These are phyloP conservation scores for Diplodus puntazzo DNA, from an alignment of 2,797 vertebrate species.

Conservation along the genomic window DNA sequence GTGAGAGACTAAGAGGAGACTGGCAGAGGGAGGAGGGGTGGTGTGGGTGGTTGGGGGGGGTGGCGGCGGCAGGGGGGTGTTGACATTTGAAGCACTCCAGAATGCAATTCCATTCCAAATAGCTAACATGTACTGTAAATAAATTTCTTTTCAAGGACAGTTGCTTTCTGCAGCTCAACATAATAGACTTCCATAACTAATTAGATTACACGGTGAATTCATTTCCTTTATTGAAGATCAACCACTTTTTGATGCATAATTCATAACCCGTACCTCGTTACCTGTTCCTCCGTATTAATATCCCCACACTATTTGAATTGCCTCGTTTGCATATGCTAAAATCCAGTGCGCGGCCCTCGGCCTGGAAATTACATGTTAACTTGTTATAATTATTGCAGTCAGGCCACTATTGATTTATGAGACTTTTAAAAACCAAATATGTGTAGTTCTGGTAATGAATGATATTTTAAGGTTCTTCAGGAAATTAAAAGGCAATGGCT, in stretches of 20 bases:
- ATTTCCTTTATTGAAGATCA: slow-evolving; percentile 99
- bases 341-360: slow-evolving; percentile 96
- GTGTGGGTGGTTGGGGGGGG: slow-evolving; percentile 28
- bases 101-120: slow-evolving; percentile 95
- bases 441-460: slow-evolving; percentile 99
- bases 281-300: slow-evolving; percentile 99
- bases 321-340: slow-evolving; percentile 99
- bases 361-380: slow-evolving; percentile 99
- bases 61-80: slow-evolving; percentile 49
- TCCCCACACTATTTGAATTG: slow-evolving; percentile 99
- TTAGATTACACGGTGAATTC: slow-evolving; percentile 99
- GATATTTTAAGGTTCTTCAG: slow-evolving; percentile 99
- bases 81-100: slow-evolving; percentile 94
- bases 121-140: slow-evolving; percentile 99
- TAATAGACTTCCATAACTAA: slow-evolving; percentile 99
- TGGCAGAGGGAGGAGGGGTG: slow-evolving; percentile 33
- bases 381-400: slow-evolving; percentile 99
- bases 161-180: slow-evolving; percentile 99
- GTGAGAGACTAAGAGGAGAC: slow-evolving; percentile 50
- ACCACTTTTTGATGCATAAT: slow-evolving; percentile 99
- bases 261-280: slow-evolving; percentile 99
- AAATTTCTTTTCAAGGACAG: slow-evolving; percentile 99
- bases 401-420: slow-evolving; percentile 99
- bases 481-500: slow-evolving; percentile 99
- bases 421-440: slow-evolving; percentile 99